A percentile compares a stretch with the other conserved stretches of the same genome.
Conservation (phyloP, 2,888 invertebrate species). For the Pseudanteris insignis region DNA sequence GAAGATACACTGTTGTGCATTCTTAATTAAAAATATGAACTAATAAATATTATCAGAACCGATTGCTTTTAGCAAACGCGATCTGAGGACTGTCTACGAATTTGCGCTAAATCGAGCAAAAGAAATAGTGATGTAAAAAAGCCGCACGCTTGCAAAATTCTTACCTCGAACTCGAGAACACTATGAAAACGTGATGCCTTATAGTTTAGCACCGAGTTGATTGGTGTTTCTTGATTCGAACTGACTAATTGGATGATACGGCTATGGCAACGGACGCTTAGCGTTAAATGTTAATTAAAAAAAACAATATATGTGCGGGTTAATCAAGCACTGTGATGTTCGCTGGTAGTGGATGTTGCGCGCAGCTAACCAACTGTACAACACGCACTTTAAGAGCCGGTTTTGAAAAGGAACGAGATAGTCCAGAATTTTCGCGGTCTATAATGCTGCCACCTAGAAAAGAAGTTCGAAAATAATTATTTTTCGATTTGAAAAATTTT, state of each 20-base stretch:
- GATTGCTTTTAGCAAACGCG: too few relatives aligned
- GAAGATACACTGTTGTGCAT: too few relatives aligned
- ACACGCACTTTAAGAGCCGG: slow-evolving; percentile 14
- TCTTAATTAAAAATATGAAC: too few relatives aligned
- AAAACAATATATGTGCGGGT: slow-evolving; percentile 26
- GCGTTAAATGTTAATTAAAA: slow-evolving; percentile 22
- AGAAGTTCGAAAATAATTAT: too few relatives aligned
- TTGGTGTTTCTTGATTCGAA: not conserved
- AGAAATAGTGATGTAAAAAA: not conserved
- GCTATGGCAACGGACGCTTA: slow-evolving; percentile 27
- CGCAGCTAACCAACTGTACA: slow-evolving; percentile 24
- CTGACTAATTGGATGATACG: slow-evolving; percentile 1
- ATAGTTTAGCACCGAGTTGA: not conserved
- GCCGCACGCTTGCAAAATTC: slow-evolving; percentile 2
- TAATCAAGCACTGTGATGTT: slow-evolving; percentile 29
- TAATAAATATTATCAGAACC: too few relatives aligned
- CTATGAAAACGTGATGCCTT: not conserved
- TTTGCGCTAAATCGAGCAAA: not conserved
- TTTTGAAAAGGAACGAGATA: slow-evolving; percentile 18
- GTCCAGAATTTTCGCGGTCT: too few relatives aligned
- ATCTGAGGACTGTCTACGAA: too few relatives aligned
- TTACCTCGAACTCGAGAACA: slow-evolving; percentile 9
- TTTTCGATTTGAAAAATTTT: too few relatives aligned
- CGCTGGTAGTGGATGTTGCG: slow-evolving; percentile 17
- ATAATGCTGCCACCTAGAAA: too few relatives aligned